These are phyloP conservation scores for Cheirogaleus medius DNA, from an alignment of 2,113 vertebrate genomes.

Conservation along the genomic window DNA sequence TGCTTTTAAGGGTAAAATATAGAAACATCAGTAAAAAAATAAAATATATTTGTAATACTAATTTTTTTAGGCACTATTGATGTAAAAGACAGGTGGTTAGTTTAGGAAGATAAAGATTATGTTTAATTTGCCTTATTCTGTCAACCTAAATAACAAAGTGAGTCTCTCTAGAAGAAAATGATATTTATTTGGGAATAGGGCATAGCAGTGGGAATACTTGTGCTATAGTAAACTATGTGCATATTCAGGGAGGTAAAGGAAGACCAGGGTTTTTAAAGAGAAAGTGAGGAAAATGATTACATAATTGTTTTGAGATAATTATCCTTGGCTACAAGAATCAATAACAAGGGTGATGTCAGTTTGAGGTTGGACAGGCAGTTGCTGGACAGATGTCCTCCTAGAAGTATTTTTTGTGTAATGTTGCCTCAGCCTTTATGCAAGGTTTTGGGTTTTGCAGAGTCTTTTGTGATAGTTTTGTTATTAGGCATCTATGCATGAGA, in stretches of 20 bases:
- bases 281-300: neutral
- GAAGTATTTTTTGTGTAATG: neutral
- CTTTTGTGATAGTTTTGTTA: neutral
- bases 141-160: neutral
- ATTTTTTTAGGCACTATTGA: constrained; percentile 27
- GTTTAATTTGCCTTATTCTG: neutral
- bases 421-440: neutral
- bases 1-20: neutral
- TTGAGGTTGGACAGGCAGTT: neutral
- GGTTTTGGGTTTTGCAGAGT: neutral
- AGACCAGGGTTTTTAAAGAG: neutral
- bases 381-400: neutral
- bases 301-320: neutral
- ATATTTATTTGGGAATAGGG: neutral
- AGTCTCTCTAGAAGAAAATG: neutral
- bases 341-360: neutral
- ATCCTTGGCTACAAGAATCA: neutral
- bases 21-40: neutral
- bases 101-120: constrained; percentile 14
- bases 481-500: neutral
- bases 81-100: neutral
- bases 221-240: neutral
- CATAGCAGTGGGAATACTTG: neutral
- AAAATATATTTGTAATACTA: neutral
- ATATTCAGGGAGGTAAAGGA: neutral